Conservation (phyloP, 1,140 invertebrate species). For the Papilio glaucus region DNA sequence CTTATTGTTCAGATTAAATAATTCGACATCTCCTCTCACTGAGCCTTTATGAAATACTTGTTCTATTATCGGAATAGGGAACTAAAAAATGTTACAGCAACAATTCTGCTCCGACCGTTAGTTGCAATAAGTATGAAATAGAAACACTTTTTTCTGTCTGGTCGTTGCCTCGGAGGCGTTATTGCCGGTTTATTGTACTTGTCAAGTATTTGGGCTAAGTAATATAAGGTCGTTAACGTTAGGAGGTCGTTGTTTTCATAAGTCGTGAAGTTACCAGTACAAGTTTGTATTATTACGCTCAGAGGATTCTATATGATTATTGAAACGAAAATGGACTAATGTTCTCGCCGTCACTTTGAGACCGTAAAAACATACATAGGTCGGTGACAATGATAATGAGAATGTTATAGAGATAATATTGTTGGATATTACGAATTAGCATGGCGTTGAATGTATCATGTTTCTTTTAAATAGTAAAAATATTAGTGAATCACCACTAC, state of each 20-base stretch:
- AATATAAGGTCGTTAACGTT: constrained; percentile 24
- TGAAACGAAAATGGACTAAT: no score
- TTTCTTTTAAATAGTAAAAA: constrained; percentile 22
- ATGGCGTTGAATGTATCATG: not conserved
- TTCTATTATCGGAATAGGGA: not conserved
- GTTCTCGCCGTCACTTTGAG: not conserved
- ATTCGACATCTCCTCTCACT: not conserved
- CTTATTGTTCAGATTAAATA: not conserved
- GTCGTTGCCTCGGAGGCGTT: constrained; percentile 8
- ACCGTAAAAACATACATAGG: no score
- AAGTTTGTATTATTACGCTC: not conserved
- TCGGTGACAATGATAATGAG: no score
- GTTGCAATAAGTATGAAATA: constrained; percentile 13
- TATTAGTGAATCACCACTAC: constrained; percentile 11
- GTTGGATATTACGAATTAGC: no score
- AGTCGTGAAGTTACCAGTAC: not conserved
- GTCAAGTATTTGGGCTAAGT: constrained; percentile 9
- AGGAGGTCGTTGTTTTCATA: not conserved
- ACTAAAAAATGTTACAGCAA: not conserved
- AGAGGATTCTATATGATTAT: not conserved
- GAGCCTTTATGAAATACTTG: not conserved
- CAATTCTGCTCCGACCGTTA: not conserved
- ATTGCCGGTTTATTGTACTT: not conserved
- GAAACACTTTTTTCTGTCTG: constrained; percentile 2
- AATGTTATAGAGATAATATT: no score